Conservation (phyloP, 92 coral and sea anemone species). For the Epizoanthus stellaris region DNA sequence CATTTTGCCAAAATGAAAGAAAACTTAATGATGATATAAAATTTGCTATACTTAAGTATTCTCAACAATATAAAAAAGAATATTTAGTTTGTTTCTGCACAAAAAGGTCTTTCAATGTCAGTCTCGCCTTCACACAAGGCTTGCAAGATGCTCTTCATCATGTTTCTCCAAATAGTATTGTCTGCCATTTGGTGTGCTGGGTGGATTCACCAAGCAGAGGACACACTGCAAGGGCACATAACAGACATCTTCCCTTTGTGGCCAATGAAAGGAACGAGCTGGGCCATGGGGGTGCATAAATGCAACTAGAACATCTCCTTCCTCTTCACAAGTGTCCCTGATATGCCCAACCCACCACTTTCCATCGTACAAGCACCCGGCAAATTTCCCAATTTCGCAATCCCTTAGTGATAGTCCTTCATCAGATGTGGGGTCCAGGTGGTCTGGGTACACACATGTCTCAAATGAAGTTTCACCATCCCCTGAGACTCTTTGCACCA, state of each 20-base stretch:
- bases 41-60: too few relatives aligned
- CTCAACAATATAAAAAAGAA: too few relatives aligned
- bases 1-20: too few relatives aligned
- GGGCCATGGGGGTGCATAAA: slow-evolving; percentile 46
- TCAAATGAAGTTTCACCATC: not conserved
- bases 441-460: not conserved
- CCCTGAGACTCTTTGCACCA: not conserved
- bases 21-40: too few relatives aligned
- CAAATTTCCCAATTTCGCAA: not conserved
- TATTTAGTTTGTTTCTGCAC: not conserved
- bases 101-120: not conserved
- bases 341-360: slow-evolving; percentile 35
- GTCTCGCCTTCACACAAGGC: not conserved
- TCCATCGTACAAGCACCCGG: slow-evolving; percentile 6
- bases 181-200: slow-evolving; percentile 3
- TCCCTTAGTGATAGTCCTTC: not conserved
- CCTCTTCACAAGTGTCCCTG: slow-evolving; percentile 10
- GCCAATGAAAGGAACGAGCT: slow-evolving; percentile 23
- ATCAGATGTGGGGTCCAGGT: not conserved
- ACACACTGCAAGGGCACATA: slow-evolving; percentile 27
- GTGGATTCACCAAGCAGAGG: slow-evolving; percentile 25
- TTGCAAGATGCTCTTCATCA: not conserved
- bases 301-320: slow-evolving; percentile 22
- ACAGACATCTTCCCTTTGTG: slow-evolving; percentile 29
- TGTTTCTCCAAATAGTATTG: slow-evolving; percentile 14